Evolutionary conservation across 2,797 vertebrate species (phyloP), one percentile per base, ranked within the genome.

Genomic region (Ciconia nigra): DNA sequence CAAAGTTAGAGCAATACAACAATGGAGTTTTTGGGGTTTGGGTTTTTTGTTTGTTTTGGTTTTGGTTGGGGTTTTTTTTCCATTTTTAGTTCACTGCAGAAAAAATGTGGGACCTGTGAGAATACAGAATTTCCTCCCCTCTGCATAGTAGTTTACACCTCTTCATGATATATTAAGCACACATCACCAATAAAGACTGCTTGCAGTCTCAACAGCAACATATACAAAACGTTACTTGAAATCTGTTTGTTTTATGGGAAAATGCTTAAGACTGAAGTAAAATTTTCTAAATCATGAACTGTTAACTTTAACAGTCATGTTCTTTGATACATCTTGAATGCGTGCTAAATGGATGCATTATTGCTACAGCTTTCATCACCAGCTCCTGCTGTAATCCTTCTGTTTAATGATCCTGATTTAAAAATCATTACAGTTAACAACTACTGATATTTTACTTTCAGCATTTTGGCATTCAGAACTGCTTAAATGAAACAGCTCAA

Each of bases 371-470:
- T 93, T 97, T 97, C 96, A 95, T 96, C 83, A 90, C 16, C 70
- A 92, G 24, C 86, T 98, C 85, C 91, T 96, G 91, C 80, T 93
- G 87, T 96, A 98, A 98, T 97, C 84, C 59, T 92, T 97, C 96
- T 97, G 92, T 93, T 96, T 98, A 98, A 98, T 93, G 80, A 98
- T 91, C 78, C 94, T 90, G 84, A 96, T 97, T 98, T 97, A 94
- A 97, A 98, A 97, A 97, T 97, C 94, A 80, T 97, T 97, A 95
- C 92, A 83, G 52, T 90, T 97, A 97, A 97, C 89, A 96, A 90
- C 93, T 66, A 91, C 94, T 96, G 94, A 95, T 96, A 97, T 94
- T 98, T 98, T 95, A 95, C 83, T 96, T 97, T 96, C 86, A 87
- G 95, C 80, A 86, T 97, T 94, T 94, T 87, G 83, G 90, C 93